Percentiles rank a stretch among this genome's conserved stretches.
Conservation (phyloP, 2,797 vertebrate genomes). For the Sylvia borin region DNA sequence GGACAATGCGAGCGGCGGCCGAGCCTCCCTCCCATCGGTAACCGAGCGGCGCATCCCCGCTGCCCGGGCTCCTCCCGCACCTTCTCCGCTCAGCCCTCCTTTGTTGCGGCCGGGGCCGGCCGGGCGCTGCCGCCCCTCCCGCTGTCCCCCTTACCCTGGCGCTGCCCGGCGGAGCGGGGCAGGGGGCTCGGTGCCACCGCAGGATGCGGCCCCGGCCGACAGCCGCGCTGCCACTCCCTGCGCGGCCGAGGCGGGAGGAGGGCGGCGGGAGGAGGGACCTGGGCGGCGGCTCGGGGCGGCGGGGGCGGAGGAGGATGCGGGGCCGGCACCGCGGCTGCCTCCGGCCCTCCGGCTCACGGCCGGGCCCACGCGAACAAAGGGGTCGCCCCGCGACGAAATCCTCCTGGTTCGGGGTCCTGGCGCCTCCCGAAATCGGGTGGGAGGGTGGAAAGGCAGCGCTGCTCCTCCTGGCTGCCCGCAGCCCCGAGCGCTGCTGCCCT, state of each 20-base stretch:
- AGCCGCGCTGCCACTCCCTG: conserved; percentile 5
- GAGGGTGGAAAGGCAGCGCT: background rate
- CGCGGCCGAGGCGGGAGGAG: background rate
- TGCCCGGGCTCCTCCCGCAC: background rate
- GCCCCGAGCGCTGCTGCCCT: background rate
- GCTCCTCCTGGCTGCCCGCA: background rate
- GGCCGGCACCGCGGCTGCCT: background rate
- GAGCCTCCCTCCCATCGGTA: background rate
- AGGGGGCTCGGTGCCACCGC: background rate
- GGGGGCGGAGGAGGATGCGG: conserved; percentile 1
- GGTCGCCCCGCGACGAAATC: background rate
- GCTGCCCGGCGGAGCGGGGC: background rate
- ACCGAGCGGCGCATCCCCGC: background rate
- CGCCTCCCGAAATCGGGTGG: background rate
- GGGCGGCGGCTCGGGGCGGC: background rate
- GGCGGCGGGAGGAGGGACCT: background rate
- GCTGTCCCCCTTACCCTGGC: background rate
- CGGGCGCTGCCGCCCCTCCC: background rate
- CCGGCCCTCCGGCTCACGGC: background rate
- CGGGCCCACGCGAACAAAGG: background rate
- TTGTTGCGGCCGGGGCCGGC: background rate
- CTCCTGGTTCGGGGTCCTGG: background rate
- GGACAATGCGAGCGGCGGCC: background rate
- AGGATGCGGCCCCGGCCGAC: background rate
- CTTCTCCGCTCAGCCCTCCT: background rate